phyloP scores from a whole-genome alignment of 1,140 invertebrate species.

The Zaprionus africanus region DNA sequence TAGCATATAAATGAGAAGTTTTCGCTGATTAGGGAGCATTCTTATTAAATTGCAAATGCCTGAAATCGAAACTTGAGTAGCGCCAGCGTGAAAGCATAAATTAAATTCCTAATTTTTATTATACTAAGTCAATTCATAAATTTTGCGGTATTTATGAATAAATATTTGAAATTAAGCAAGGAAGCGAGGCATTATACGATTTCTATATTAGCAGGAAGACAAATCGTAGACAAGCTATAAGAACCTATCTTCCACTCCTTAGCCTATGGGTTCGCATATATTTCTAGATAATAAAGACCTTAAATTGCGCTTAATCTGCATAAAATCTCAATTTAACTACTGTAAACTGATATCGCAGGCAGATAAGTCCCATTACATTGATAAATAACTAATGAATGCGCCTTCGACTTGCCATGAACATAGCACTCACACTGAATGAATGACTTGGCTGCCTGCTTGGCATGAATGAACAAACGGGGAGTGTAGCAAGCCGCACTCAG shows the following conservation, averaged over 20 bases:
- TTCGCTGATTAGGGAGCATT: constrained; percentile 32
- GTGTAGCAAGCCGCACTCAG: not conserved
- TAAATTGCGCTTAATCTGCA: not conserved
- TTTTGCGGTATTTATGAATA: not conserved
- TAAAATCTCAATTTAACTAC: constrained; percentile 14
- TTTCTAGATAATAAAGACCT: constrained; percentile 18
- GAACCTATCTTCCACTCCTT: not conserved
- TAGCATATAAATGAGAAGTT: constrained; percentile 36
- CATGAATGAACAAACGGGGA: constrained; percentile 28
- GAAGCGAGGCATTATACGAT: constrained; percentile 8
- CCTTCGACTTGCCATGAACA: constrained; percentile 45
- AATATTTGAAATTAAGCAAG: not conserved
- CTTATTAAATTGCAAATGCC: constrained; percentile 40
- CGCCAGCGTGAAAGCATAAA: constrained; percentile 21
- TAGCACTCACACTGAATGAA: constrained; percentile 33
- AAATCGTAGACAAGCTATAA: not conserved
- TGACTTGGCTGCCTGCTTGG: constrained; percentile 21
- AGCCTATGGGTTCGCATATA: not conserved
- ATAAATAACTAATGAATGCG: constrained; percentile 44
- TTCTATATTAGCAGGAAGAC: not conserved
- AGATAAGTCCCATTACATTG: constrained; percentile 43
- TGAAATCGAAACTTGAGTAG: constrained; percentile 59
- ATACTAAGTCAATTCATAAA: constrained; percentile 5
- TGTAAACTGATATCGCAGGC: constrained; percentile 23
- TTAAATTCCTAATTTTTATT: constrained; percentile 13